Evolutionary conservation across 2,888 invertebrate species (phyloP).

Genomic region (Nymphalis c-album): DNA sequence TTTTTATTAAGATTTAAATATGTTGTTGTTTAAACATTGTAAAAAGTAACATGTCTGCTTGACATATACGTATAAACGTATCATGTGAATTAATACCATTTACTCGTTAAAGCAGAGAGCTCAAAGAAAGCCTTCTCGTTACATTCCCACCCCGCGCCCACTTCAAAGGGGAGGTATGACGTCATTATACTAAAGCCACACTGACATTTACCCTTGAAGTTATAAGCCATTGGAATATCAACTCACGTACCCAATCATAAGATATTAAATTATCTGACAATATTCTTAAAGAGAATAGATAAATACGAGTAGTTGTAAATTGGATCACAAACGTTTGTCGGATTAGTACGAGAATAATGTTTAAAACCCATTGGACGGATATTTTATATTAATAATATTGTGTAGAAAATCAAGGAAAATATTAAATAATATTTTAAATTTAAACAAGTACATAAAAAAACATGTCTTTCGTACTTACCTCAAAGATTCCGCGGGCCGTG

Average conservation of each 20-base stretch:
- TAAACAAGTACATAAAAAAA: too few relatives aligned
- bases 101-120: conserved; percentile 25
- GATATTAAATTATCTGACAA: conserved; percentile 6
- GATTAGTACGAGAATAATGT: conserved; percentile 19
- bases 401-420: not conserved
- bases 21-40: not conserved
- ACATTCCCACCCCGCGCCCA: conserved; percentile 30
- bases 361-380: not conserved
- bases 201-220: conserved; percentile 36
- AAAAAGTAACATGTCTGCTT: not conserved
- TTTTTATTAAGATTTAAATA: too few relatives aligned
- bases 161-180: conserved; percentile 31
- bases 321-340: conserved; percentile 36
- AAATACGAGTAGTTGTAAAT: conserved; percentile 25
- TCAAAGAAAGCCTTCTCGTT: conserved; percentile 33
- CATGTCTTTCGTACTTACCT: too few relatives aligned
- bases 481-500: too few relatives aligned
- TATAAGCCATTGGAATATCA: conserved; percentile 16
- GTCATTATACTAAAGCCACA: conserved; percentile 33
- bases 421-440: too few relatives aligned
- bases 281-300: not conserved
- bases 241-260: not conserved
- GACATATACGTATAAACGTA: not conserved
- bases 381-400: not conserved
- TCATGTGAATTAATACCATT: conserved; percentile 19